Percentiles rank a stretch among this genome's conserved stretches.
phyloP scores from a whole-genome alignment of 2,888 invertebrate genomes.

The Aphodius sticticus region DNA sequence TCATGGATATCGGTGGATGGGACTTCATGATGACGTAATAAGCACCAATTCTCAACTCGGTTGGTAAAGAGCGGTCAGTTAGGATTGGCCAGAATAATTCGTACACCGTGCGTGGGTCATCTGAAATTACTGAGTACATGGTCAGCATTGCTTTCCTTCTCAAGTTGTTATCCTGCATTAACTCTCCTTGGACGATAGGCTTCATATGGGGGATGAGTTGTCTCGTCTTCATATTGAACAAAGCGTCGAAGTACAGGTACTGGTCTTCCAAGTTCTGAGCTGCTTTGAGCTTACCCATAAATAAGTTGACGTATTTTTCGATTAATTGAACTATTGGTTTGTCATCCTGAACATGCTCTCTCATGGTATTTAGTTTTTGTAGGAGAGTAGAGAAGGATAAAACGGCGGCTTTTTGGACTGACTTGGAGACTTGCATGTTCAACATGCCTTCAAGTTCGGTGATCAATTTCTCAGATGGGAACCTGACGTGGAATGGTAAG shows the following conservation, averaged over 20 bases:
- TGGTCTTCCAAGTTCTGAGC: slow-evolving; percentile 53
- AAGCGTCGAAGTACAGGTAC: slow-evolving; percentile 59
- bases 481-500: slow-evolving; percentile 58
- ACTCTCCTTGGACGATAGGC: slow-evolving; percentile 58
- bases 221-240: slow-evolving; percentile 60
- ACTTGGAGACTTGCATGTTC: slow-evolving; percentile 44
- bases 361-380: slow-evolving; percentile 50
- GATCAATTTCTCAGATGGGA: slow-evolving; percentile 57
- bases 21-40: slow-evolving; percentile 58
- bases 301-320: slow-evolving; percentile 47
- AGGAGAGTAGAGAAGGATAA: slow-evolving; percentile 60
- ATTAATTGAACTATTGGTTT: too few species aligned
- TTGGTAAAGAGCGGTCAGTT: slow-evolving; percentile 55
- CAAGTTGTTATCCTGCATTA: slow-evolving; percentile 51
- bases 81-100: slow-evolving; percentile 62
- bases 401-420: slow-evolving; percentile 56
- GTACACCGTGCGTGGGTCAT: slow-evolving; percentile 34
- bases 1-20: slow-evolving; percentile 52
- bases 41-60: slow-evolving; percentile 59
- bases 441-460: slow-evolving; percentile 54
- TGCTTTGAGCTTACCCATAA: slow-evolving; percentile 46
- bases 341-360: slow-evolving; percentile 36
- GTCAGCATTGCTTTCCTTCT: slow-evolving; percentile 59
- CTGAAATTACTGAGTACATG: slow-evolving; percentile 50
- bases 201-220: slow-evolving; percentile 56